Percentiles rank a stretch among this genome's conserved stretches.
These are phyloP conservation scores for Albula glossodonta DNA, from an alignment of 2,113 vertebrate genomes.

Conservation along the genomic window DNA sequence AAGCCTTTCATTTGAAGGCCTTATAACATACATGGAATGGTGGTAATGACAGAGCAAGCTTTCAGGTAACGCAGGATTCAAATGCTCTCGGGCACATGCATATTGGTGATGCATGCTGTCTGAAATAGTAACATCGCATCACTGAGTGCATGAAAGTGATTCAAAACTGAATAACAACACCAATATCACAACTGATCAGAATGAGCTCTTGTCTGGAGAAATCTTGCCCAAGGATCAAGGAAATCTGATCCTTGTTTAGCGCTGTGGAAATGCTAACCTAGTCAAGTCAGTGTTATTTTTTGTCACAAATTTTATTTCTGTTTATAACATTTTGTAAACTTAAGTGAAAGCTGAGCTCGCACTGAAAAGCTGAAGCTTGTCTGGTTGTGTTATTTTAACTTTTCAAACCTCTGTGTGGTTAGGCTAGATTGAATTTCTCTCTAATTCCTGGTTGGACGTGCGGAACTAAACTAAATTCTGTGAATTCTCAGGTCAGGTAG, in stretches of 20 bases:
- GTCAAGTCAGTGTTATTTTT: background rate
- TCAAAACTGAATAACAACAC: background rate
- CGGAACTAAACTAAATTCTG: background rate
- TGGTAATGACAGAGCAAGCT: constrained; percentile 14
- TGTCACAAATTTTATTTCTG: background rate
- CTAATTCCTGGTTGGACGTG: background rate
- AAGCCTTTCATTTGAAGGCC: background rate
- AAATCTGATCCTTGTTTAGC: no score
- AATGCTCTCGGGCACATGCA: background rate
- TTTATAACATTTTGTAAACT: background rate
- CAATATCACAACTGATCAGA: background rate
- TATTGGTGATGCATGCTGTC: background rate
- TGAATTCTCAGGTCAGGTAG: background rate
- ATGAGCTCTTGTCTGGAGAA: no score
- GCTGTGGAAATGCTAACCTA: no score
- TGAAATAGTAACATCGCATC: constrained; percentile 8
- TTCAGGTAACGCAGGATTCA: constrained; percentile 15
- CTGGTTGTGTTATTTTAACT: background rate
- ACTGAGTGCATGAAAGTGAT: background rate
- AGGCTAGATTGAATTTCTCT: background rate
- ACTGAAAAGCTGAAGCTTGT: background rate
- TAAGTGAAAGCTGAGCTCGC: background rate
- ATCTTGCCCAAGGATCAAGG: no score
- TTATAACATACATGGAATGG: background rate
- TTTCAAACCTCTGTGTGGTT: background rate